These are phyloP conservation scores for Thunnus albacares DNA, from an alignment of 2,797 vertebrate species.

Conservation along the genomic window DNA sequence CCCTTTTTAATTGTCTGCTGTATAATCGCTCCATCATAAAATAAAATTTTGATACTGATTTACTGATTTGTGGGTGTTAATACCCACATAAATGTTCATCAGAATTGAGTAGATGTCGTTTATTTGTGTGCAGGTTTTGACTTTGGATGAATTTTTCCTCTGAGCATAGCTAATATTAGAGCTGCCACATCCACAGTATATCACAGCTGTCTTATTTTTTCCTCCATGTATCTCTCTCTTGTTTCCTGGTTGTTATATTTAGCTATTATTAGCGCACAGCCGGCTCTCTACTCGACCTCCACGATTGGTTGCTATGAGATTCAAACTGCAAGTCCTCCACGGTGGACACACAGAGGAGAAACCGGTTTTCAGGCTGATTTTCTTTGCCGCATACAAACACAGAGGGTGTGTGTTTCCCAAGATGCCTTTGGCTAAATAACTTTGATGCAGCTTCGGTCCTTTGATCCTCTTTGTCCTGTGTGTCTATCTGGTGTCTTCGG, in stretches of 20 bases:
- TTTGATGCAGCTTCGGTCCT: neutral
- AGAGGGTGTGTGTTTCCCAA: neutral
- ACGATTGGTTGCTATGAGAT: conserved; percentile 3
- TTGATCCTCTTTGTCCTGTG: conserved; percentile 11
- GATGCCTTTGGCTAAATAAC: conserved; percentile 14
- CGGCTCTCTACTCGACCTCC: neutral
- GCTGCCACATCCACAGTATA: neutral
- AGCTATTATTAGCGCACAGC: neutral
- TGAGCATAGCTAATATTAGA: conserved; percentile 1
- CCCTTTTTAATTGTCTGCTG: too few relatives aligned
- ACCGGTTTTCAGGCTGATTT: neutral
- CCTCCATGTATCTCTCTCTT: neutral
- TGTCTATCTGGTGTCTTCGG: neutral
- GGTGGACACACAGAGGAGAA: neutral
- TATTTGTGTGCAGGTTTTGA: neutral
- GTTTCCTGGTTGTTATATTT: conserved; percentile 40
- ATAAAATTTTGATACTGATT: too few relatives aligned
- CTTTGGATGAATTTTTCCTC: neutral
- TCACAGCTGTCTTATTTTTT: neutral
- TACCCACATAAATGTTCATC: too few relatives aligned
- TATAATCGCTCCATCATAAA: too few relatives aligned
- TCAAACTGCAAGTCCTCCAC: neutral
- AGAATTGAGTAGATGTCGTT: neutral
- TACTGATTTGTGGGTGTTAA: neutral
- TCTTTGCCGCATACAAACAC: neutral